Evolutionary conservation across 2,113 vertebrate species (phyloP), one percentile per base, ranked within the genome.

Genomic region (Tiliqua scincoides): DNA sequence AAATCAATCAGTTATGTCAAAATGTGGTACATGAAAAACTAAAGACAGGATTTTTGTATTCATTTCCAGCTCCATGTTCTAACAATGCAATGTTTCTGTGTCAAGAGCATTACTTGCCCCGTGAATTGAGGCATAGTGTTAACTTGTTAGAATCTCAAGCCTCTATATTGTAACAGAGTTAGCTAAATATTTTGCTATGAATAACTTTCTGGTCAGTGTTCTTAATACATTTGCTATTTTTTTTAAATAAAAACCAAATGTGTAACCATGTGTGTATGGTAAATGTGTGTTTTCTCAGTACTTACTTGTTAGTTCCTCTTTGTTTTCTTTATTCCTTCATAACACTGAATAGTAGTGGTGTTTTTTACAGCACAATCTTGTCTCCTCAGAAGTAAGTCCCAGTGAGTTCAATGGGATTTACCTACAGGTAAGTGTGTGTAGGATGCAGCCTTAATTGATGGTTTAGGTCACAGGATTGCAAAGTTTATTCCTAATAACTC

Each of bases 101-200:
- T 82, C 85, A 75, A 25, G 54, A 92, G 79, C 91, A 70, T 82
- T 91, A 92, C 79, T 88, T 91, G 91, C 88, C 91, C 81, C 32
- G 88, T 94, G 89, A 85, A 83, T 70, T 89, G 85, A 94, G 92
- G 91, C 83, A 54, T 91, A 79, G 68, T 94, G 88, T 93, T 94
- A 85, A 92, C 76, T 84, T 93, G 85, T 90, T 95, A 96, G 93
- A 94, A 90, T 86, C 93, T 95, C 90, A 93, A 95, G 88, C 87
- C 94, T 95, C 81, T 96, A 88, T 95, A 93, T 94, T 94, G 88
- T 94, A 94, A 93, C 82, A 93, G 89, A 95, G 83, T 95, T 91
- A 89, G 89, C 93, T 96, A 92, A 89, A 88, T 96, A 96, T 96
- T 97, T 97, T 97, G 92, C 91, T 95, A 96, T 93, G 88, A 95